These are phyloP conservation scores for Galeopsomyia nigrocyanea DNA, from an alignment of 2,888 invertebrate genomes.

Conservation along the genomic window DNA sequence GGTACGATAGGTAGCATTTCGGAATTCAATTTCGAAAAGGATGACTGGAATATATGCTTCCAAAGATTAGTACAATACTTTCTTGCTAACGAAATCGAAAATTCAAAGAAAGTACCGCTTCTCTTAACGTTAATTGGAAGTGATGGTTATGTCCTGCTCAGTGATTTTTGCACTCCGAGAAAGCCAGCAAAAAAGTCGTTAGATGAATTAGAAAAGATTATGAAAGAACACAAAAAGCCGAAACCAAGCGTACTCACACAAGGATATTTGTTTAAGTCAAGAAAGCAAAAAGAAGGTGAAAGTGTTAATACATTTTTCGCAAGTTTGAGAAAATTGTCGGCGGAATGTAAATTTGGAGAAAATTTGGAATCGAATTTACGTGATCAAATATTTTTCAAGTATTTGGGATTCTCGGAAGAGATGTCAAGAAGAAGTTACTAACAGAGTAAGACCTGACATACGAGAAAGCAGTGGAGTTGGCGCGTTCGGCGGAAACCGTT, in stretches of 20 bases:
- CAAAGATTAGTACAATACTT: conserved; percentile 36
- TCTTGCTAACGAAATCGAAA: conserved; percentile 33
- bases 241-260: conserved; percentile 43
- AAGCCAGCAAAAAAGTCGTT: conserved; percentile 29
- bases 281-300: conserved; percentile 37
- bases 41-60: conserved; percentile 26
- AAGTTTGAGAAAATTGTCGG: conserved; percentile 26
- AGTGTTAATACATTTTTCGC: conserved; percentile 36
- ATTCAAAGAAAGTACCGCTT: conserved; percentile 19
- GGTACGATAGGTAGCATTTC: conserved; percentile 13
- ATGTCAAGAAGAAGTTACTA: conserved; percentile 7
- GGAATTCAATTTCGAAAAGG: conserved; percentile 22
- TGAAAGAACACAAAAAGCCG: conserved; percentile 47
- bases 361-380: neutral
- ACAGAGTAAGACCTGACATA: conserved; percentile 1
- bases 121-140: conserved; percentile 30
- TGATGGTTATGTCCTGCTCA: conserved; percentile 42
- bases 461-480: neutral
- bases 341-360: neutral
- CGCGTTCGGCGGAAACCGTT: too few relatives aligned
- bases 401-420: neutral
- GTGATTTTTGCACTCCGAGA: conserved; percentile 45
- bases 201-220: conserved; percentile 31
- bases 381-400: conserved; percentile 23
- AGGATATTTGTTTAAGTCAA: conserved; percentile 46